Percentiles rank a stretch among this genome's conserved stretches.
phyloP scores from a whole-genome alignment of 2,113 vertebrate genomes.

The Trematocara stigmaticum region DNA sequence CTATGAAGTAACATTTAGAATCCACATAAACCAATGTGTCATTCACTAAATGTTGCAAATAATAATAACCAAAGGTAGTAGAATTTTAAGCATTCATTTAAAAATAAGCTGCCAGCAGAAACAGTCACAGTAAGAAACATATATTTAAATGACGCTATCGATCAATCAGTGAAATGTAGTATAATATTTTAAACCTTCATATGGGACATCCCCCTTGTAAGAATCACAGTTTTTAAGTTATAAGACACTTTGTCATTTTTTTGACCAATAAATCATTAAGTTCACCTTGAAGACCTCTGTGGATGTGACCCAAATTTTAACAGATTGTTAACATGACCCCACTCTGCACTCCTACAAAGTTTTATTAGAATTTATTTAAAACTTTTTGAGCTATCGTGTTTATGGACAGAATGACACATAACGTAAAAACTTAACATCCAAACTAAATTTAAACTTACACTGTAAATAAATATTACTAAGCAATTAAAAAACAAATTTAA shows the following conservation, averaged over 20 bases:
- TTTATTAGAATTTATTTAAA: neutral
- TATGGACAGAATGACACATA: neutral
- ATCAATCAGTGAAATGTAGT: neutral
- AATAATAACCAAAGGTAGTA: neutral
- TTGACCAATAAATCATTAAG: neutral
- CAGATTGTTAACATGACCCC: neutral
- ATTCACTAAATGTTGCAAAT: neutral
- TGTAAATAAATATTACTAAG: neutral
- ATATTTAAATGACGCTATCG: fast-evolving
- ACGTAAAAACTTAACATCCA: neutral
- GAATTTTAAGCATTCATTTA: neutral
- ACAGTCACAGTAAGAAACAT: neutral
- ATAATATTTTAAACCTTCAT: neutral
- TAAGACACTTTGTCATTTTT: neutral
- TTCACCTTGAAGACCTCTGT: neutral
- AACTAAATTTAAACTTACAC: neutral
- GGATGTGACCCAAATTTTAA: neutral
- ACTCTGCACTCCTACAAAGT: neutral
- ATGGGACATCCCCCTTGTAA: neutral
- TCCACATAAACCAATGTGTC: neutral
- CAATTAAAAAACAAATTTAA: neutral
- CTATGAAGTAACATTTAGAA: neutral
- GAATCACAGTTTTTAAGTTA: neutral
- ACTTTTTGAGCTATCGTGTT: neutral
- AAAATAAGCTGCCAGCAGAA: neutral